phyloP scores from a whole-genome alignment of 2,113 vertebrate genomes.

The Charadrius vociferus region DNA sequence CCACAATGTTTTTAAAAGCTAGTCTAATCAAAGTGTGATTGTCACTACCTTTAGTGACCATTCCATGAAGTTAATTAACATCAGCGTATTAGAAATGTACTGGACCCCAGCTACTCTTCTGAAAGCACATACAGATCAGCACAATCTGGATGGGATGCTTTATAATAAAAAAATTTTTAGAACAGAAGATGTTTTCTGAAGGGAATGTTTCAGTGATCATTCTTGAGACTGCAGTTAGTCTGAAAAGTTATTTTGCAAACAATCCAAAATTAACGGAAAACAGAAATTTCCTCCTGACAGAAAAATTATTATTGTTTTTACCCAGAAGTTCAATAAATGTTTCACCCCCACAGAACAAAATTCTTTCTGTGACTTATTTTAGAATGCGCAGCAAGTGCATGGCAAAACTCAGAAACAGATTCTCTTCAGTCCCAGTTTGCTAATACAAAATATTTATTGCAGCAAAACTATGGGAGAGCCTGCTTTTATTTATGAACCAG shows the following conservation, averaged over 20 bases:
- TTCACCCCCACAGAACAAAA: neutral
- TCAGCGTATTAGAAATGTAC: neutral
- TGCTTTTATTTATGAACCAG: neutral
- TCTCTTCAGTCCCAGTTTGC: neutral
- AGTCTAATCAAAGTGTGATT: neutral
- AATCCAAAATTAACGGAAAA: neutral
- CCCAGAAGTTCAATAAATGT: neutral
- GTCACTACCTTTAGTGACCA: neutral
- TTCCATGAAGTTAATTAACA: neutral
- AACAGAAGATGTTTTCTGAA: neutral
- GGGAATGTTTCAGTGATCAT: neutral
- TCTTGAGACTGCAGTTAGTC: neutral
- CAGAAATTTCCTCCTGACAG: neutral
- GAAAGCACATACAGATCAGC: neutral
- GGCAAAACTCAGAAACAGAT: conserved; percentile 11
- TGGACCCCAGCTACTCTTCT: neutral
- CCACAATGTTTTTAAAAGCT: neutral
- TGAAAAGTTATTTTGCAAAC: neutral
- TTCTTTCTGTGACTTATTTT: neutral
- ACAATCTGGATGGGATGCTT: neutral
- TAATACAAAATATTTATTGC: conserved; percentile 1
- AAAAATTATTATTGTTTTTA: neutral
- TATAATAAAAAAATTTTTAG: neutral
- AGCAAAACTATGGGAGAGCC: neutral
- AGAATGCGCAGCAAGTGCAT: neutral